A percentile compares a stretch with the other conserved stretches of the same genome.
phyloP scores from a whole-genome alignment of 2,888 invertebrate species.

The Lamellibrachia columna region DNA sequence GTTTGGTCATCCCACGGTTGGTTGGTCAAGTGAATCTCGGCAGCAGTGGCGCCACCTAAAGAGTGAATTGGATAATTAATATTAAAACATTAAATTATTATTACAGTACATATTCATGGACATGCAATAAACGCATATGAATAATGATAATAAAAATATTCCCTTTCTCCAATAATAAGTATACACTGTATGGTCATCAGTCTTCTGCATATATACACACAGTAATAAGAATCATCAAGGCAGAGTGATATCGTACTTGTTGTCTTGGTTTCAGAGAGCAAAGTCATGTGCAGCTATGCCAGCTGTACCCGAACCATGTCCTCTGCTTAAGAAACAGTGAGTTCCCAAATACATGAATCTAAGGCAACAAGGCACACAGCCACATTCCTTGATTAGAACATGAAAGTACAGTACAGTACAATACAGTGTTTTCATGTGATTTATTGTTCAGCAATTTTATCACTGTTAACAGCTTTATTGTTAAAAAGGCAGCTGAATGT shows the following conservation, averaged over 20 bases:
- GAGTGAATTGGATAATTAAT: too few species aligned
- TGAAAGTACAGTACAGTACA: background rate
- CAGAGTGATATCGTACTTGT: background rate
- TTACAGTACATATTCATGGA: too few species aligned
- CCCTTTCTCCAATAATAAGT: background rate
- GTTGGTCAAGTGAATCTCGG: too few species aligned
- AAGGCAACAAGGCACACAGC: background rate
- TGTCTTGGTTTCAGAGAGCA: background rate
- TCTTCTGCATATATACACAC: background rate
- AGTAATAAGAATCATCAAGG: background rate
- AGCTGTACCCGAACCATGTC: background rate
- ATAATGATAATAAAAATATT: background rate
- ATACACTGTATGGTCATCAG: background rate
- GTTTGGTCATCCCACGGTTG: too few species aligned
- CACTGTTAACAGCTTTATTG: too few species aligned
- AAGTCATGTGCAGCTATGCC: background rate
- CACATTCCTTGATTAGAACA: background rate
- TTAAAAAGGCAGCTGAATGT: background rate
- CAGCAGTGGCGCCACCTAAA: too few species aligned
- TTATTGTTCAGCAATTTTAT: too few species aligned
- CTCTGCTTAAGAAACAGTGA: background rate
- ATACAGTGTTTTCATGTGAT: background rate
- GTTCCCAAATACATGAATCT: background rate
- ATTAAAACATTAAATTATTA: too few species aligned
- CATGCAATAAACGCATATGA: background rate